A percentile compares a stretch with the other conserved stretches of the same genome.
These are phyloP conservation scores for Cavia porcellus DNA, from an alignment of 2,113 vertebrate species.

Conservation along the genomic window DNA sequence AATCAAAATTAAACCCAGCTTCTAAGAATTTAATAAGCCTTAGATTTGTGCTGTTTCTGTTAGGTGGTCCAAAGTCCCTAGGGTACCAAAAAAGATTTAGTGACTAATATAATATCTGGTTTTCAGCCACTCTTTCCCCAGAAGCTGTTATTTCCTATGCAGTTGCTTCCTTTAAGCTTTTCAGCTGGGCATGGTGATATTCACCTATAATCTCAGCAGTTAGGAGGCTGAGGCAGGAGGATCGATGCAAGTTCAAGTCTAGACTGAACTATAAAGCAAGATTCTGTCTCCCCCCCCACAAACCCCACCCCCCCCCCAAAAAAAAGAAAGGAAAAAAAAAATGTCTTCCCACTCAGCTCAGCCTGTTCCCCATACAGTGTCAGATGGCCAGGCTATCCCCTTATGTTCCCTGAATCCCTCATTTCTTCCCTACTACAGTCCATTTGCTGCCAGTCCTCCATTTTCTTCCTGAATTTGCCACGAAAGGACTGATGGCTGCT, in stretches of 20 bases:
- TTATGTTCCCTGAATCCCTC: background rate
- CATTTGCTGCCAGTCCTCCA: background rate
- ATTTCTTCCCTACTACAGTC: background rate
- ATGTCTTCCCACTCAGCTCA: background rate
- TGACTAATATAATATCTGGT: background rate
- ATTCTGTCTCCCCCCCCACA: background rate
- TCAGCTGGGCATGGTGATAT: background rate
- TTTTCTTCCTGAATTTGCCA: background rate
- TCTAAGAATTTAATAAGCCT: background rate
- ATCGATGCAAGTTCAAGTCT: background rate
- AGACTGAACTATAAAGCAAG: background rate
- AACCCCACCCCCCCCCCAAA: background rate
- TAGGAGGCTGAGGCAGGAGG: background rate
- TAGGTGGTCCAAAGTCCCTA: background rate
- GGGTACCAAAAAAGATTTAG: background rate
- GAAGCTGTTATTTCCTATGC: background rate
- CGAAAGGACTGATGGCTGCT: conserved; percentile 10
- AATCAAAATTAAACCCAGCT: background rate
- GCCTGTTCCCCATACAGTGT: background rate
- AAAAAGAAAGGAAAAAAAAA: background rate
- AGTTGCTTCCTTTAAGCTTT: background rate
- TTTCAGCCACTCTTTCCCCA: background rate
- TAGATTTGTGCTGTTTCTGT: background rate
- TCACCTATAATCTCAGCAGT: background rate
- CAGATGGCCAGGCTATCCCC: background rate